These are phyloP conservation scores for Anthophora plumipes DNA, from an alignment of 2,888 invertebrate species.

Conservation along the genomic window DNA sequence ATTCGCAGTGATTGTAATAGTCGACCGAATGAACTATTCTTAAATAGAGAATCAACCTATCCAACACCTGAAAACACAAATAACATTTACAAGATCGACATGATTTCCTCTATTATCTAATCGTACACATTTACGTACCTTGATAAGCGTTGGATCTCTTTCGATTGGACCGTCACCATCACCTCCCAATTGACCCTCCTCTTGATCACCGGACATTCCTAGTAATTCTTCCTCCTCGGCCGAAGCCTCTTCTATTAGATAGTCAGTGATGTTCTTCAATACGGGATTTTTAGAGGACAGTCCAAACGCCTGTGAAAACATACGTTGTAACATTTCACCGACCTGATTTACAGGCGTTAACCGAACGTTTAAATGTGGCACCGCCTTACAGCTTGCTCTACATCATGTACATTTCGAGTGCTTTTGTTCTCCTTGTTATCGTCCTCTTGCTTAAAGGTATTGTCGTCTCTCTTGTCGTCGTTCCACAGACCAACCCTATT, in stretches of 20 bases:
- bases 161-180: constrained; percentile 87
- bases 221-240: constrained; percentile 98
- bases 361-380: not conserved
- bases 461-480: constrained; percentile 84
- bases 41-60: constrained; percentile 95
- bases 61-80: constrained; percentile 85
- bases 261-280: constrained; percentile 98
- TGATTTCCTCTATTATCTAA: not conserved
- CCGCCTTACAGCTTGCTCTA: constrained; percentile 78
- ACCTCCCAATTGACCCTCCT: constrained; percentile 85
- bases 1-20: constrained; percentile 99
- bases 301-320: constrained; percentile 86
- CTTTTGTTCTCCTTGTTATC: constrained; percentile 72
- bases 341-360: not conserved
- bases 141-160: constrained; percentile 89
- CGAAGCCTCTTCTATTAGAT: constrained; percentile 98
- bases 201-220: constrained; percentile 87
- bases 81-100: not conserved
- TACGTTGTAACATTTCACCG: not conserved
- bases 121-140: constrained; percentile 85
- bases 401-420: constrained; percentile 72
- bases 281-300: constrained; percentile 96
- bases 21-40: constrained; percentile 99
- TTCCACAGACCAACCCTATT: constrained; percentile 93
- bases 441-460: constrained; percentile 67